Evolutionary conservation across 1,140 invertebrate genomes (phyloP).

Genomic region (Chironomus striatipennis): DNA sequence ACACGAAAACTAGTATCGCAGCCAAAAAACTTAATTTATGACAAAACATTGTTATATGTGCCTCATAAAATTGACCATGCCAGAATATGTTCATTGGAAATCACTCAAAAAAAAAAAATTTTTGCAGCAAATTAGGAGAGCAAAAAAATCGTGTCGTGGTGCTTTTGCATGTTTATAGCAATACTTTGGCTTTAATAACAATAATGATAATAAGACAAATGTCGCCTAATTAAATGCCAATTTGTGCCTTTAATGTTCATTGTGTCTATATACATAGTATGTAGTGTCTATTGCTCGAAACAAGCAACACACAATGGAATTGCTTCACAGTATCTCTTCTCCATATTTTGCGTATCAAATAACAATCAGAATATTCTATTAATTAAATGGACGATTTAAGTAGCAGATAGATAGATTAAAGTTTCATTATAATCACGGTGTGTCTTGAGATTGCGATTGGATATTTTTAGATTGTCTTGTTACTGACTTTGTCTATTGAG

Average conservation of each 20-base stretch:
- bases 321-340: background rate
- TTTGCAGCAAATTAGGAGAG: no score
- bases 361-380: background rate
- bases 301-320: background rate
- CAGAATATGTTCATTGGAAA: background rate
- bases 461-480: no score
- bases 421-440: no score
- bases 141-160: background rate
- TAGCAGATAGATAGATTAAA: background rate
- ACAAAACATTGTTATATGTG: background rate
- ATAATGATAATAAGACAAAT: constrained; percentile 15
- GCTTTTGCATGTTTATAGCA: background rate
- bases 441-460: no score
- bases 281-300: background rate
- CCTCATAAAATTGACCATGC: background rate
- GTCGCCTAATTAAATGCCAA: constrained; percentile 12
- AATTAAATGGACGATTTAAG: background rate
- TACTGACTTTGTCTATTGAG: no score
- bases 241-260: constrained; percentile 13
- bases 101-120: background rate
- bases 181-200: background rate
- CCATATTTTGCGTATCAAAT: background rate
- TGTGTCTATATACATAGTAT: background rate
- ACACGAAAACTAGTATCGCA: background rate
- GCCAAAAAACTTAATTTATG: constrained; percentile 3